A percentile compares a stretch with the other conserved stretches of the same genome.
Evolutionary conservation across 2,888 invertebrate species (phyloP).

Genomic region (Nymphalis c-album): DNA sequence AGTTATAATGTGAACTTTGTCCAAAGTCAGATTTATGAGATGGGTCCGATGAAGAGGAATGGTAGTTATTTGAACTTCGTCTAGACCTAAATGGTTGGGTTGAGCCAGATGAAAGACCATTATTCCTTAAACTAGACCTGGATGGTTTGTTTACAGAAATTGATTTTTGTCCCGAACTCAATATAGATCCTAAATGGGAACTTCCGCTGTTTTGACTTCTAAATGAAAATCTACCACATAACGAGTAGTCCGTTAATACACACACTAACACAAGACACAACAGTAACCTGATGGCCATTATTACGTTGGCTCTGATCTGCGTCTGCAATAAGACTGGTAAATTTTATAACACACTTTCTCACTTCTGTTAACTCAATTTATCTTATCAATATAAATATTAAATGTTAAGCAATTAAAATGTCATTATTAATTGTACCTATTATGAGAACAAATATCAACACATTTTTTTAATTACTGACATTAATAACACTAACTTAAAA

Average conservation of each 20-base stretch:
- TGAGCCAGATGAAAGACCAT: slow-evolving; percentile 9
- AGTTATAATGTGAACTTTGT: slow-evolving; percentile 24
- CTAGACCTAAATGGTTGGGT: slow-evolving; percentile 32
- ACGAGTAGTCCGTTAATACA: slow-evolving; percentile 49
- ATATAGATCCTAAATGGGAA: slow-evolving; percentile 18
- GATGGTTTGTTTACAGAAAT: slow-evolving; percentile 31
- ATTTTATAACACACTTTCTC: slow-evolving; percentile 36
- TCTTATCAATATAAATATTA: slow-evolving; percentile 19
- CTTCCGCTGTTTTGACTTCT: slow-evolving; percentile 38
- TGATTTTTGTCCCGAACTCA: slow-evolving; percentile 18
- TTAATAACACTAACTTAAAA: too few species aligned
- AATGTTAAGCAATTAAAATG: slow-evolving; percentile 6
- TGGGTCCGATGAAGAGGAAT: slow-evolving; percentile 25
- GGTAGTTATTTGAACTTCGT: slow-evolving; percentile 23
- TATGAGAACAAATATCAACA: too few species aligned
- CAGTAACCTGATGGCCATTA: slow-evolving; percentile 64
- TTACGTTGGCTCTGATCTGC: slow-evolving; percentile 44
- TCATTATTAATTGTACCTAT: not conserved
- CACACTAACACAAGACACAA: slow-evolving; percentile 59
- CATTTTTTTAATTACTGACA: too few species aligned
- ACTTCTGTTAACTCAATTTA: slow-evolving; percentile 7
- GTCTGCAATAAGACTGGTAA: slow-evolving; percentile 46
- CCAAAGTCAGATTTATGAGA: slow-evolving; percentile 30
- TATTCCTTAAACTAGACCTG: slow-evolving; percentile 31
- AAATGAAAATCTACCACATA: slow-evolving; percentile 48